A percentile compares a stretch with the other conserved stretches of the same genome.
Conservation (phyloP, 2,888 invertebrate species). For the Mesochorus sp. region DNA sequence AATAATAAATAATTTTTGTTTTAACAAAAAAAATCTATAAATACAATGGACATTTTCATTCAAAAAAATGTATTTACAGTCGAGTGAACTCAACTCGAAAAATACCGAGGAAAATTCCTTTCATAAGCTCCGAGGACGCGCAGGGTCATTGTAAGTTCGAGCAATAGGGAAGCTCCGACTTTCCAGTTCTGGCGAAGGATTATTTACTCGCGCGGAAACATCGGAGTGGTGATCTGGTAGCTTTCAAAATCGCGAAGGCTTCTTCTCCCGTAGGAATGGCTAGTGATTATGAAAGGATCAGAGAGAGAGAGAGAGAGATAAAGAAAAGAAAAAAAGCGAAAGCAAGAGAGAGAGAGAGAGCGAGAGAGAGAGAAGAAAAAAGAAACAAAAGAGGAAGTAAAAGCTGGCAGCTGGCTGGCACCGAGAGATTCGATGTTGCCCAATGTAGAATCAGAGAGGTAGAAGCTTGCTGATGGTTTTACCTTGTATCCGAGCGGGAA, state of each 20-base stretch:
- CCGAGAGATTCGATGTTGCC: conserved; percentile 28
- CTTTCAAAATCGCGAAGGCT: conserved; percentile 48
- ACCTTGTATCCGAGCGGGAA: conserved; percentile 44
- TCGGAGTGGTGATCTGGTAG: conserved; percentile 51
- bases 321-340: not conserved
- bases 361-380: not conserved
- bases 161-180: conserved; percentile 27
- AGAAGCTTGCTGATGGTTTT: conserved; percentile 39
- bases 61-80: not conserved
- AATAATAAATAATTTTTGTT: too few species aligned
- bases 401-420: conserved; percentile 33
- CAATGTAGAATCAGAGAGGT: not conserved
- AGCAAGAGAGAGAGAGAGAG: not conserved
- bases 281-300: conserved; percentile 52
- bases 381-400: conserved; percentile 16
- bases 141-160: conserved; percentile 6
- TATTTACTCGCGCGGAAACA: conserved; percentile 44
- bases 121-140: not conserved
- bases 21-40: too few species aligned
- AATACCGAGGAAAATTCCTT: not conserved
- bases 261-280: conserved; percentile 27
- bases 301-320: not conserved
- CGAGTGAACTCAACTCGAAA: not conserved
- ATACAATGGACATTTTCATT: not conserved
- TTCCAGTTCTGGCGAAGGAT: conserved; percentile 39